phyloP scores from a whole-genome alignment of 2,113 vertebrate species.

The Pelmatolapia mariae region DNA sequence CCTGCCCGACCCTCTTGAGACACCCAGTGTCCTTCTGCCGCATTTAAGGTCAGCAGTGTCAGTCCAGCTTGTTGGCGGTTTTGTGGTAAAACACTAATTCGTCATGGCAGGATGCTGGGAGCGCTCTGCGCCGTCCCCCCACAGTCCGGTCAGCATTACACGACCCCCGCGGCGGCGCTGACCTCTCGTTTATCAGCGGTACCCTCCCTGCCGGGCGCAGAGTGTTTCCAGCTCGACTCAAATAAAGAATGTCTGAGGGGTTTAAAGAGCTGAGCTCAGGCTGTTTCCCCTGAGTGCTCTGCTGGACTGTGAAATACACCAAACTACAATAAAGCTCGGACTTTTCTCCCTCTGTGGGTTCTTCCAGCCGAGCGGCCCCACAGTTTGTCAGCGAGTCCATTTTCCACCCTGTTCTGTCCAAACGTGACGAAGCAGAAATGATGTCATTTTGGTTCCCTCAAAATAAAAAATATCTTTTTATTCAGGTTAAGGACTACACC shows the following conservation, averaged over 20 bases:
- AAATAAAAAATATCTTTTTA: background rate
- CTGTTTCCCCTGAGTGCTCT: background rate
- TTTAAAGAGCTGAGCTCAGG: background rate
- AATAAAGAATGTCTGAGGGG: constrained; percentile 7
- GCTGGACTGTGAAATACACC: constrained; percentile 6
- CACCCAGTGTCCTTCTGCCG: background rate
- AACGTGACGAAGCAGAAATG: background rate
- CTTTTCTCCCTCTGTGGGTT: background rate
- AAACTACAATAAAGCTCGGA: background rate
- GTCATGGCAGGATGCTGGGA: background rate
- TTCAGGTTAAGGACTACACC: background rate
- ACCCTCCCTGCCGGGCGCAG: background rate
- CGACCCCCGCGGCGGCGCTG: background rate
- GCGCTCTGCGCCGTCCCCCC: background rate
- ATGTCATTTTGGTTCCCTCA: background rate
- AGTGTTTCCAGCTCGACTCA: background rate
- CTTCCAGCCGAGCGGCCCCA: background rate
- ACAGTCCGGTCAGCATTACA: background rate
- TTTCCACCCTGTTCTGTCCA: background rate
- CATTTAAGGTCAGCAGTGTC: background rate
- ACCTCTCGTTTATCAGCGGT: constrained; percentile 32
- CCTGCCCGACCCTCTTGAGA: background rate
- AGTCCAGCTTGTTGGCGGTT: background rate
- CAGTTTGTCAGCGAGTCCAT: background rate
- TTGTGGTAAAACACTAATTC: background rate